Evolutionary conservation across 2,113 vertebrate genomes (phyloP).

Genomic region (Dicerorhinus sumatrensis): DNA sequence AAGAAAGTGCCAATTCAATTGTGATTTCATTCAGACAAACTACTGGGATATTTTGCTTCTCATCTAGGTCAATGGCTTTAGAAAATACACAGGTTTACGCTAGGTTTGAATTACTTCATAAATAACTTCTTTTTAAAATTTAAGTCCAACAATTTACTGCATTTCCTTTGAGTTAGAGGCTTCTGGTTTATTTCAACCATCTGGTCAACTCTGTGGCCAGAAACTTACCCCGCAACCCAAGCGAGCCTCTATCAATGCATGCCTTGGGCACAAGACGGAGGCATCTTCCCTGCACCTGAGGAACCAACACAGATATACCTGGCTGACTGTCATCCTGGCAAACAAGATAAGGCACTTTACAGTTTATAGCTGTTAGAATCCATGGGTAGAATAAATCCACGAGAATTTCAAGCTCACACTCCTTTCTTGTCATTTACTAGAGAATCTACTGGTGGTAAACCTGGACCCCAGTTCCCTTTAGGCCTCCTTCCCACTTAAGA

Average conservation of each 20-base stretch:
- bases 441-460: not conserved
- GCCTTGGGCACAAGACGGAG: not conserved
- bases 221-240: not conserved
- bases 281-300: not conserved
- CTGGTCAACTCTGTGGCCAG: not conserved
- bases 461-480: not conserved
- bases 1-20: not conserved
- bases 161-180: not conserved
- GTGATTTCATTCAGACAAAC: not conserved
- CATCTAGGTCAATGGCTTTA: not conserved
- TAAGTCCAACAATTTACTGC: not conserved
- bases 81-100: not conserved
- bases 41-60: not conserved
- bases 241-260: not conserved
- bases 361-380: not conserved
- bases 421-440: not conserved
- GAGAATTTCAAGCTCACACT: not conserved
- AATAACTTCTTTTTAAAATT: constrained; percentile 31
- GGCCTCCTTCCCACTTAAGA: not conserved
- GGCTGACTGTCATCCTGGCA: not conserved
- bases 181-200: not conserved
- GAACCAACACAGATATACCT: not conserved
- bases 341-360: not conserved
- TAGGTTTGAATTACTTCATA: not conserved
- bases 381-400: not conserved